phyloP scores from a whole-genome alignment of 2,113 vertebrate genomes.

The Meleagris gallopavo region DNA sequence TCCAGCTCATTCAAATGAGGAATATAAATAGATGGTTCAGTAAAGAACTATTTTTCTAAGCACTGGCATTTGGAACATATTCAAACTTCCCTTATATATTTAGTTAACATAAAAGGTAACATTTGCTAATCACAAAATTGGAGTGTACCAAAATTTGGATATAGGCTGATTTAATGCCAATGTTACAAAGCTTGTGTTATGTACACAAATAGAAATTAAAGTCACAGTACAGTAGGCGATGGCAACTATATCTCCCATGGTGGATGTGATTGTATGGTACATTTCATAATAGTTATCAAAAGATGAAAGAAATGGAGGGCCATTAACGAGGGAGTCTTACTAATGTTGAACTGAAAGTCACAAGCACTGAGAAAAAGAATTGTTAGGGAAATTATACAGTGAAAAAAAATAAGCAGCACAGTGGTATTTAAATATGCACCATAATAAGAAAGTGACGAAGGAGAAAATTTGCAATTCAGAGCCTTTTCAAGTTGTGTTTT shows the following conservation, averaged over 20 bases:
- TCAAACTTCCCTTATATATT: not conserved
- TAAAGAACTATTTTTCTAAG: slow-evolving; percentile 40
- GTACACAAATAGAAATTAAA: not conserved
- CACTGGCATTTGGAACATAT: not conserved
- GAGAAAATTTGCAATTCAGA: not conserved
- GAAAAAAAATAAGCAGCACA: not conserved
- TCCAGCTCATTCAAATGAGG: slow-evolving; percentile 52
- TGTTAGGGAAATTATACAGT: not conserved
- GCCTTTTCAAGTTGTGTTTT: not conserved
- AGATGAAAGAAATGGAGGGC: not conserved
- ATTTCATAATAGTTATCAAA: slow-evolving; percentile 20
- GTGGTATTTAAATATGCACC: not conserved
- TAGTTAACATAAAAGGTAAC: slow-evolving; percentile 7
- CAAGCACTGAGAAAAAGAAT: not conserved
- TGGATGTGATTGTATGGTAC: not conserved
- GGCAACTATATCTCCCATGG: not conserved
- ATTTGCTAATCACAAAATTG: slow-evolving; percentile 27
- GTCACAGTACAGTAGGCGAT: not conserved
- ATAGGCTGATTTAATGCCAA: not conserved
- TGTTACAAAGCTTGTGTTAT: not conserved
- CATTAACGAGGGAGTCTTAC: not conserved
- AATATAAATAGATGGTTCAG: slow-evolving; percentile 58
- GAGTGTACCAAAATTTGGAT: not conserved
- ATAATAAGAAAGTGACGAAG: not conserved
- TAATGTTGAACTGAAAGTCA: not conserved